Conservation (phyloP, 2,888 invertebrate species). For the Drosophila buzzatii region DNA sequence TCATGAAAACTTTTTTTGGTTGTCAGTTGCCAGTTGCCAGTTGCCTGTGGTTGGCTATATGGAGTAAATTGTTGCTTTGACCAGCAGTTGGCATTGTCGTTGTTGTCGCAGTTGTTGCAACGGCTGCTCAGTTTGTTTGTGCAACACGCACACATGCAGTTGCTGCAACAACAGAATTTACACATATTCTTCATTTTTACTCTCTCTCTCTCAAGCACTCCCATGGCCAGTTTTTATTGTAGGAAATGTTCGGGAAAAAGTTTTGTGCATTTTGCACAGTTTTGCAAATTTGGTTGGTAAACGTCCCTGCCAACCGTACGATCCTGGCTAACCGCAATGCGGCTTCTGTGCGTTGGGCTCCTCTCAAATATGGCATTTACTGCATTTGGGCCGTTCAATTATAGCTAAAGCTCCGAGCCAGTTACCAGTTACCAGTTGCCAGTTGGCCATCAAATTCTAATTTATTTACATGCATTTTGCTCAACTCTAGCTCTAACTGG, state of each 20-base stretch:
- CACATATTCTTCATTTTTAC: conserved; percentile 4
- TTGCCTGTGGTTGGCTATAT: conserved; percentile 36
- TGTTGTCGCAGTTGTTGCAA: conserved; percentile 30
- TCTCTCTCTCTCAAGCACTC: conserved; percentile 1
- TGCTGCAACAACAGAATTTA: conserved; percentile 19
- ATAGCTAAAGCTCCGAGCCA: conserved; percentile 29
- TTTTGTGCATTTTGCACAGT: conserved; percentile 33
- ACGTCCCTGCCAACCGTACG: conserved; percentile 9
- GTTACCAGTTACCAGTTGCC: conserved; percentile 14
- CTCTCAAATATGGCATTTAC: conserved; percentile 36
- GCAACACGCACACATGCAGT: conserved; percentile 27
- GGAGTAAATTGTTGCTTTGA: conserved; percentile 79
- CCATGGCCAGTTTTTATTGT: conserved; percentile 33
- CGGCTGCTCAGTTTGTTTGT: conserved; percentile 37
- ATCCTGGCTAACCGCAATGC: conserved; percentile 18
- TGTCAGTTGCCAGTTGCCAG: conserved; percentile 17
- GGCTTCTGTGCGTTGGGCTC: conserved; percentile 22
- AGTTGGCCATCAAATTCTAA: conserved; percentile 63
- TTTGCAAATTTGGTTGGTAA: conserved; percentile 38
- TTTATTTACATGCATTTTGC: conserved; percentile 72
- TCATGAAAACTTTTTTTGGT: conserved; percentile 31
- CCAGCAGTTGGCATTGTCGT: conserved; percentile 43
- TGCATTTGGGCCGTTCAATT: conserved; percentile 57
- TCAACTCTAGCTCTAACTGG: conserved; percentile 7
- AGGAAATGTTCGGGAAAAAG: conserved; percentile 38